Evolutionary conservation across 37 sponge, comb jelly and placozoan species (phyloP).

Genomic region (Halisarca cf. caerulea): DNA sequence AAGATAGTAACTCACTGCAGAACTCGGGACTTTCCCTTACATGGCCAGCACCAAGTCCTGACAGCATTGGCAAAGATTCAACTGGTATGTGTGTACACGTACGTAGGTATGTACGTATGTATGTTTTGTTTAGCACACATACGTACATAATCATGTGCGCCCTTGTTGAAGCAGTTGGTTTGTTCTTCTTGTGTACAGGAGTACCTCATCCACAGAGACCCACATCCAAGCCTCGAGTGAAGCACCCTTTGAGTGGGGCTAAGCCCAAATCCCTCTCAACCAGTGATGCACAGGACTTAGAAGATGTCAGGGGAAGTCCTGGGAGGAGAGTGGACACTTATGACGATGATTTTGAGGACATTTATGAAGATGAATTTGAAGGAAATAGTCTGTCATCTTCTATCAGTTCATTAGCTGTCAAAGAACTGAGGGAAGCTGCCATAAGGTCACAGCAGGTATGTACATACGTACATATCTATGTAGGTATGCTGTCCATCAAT

Average conservation of each 20-base stretch:
- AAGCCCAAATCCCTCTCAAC: not conserved
- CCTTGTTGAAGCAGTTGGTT: not conserved
- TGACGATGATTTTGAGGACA: conserved; percentile 23
- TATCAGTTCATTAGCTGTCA: not conserved
- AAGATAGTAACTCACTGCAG: not conserved
- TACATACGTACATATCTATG: not conserved
- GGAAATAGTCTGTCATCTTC: conserved; percentile 20
- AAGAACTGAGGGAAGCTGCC: not conserved
- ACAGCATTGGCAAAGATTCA: not conserved
- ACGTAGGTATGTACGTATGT: too few species aligned
- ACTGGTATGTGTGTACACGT: too few species aligned
- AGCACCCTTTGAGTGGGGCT: conserved; percentile 59
- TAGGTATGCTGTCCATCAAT: too few species aligned
- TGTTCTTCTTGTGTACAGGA: too few species aligned
- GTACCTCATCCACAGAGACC: conserved; percentile 35
- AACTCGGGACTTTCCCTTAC: not conserved
- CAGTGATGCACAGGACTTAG: not conserved
- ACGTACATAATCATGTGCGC: too few species aligned
- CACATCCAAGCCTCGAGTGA: conserved; percentile 63
- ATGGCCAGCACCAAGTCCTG: not conserved
- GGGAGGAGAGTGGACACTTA: not conserved
- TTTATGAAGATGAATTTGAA: conserved; percentile 23
- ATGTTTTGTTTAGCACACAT: too few species aligned
- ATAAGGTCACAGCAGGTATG: not conserved
- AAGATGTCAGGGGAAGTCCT: not conserved